phyloP scores from a whole-genome alignment of 2,797 vertebrate genomes.

The Cryptoprocta ferox region DNA sequence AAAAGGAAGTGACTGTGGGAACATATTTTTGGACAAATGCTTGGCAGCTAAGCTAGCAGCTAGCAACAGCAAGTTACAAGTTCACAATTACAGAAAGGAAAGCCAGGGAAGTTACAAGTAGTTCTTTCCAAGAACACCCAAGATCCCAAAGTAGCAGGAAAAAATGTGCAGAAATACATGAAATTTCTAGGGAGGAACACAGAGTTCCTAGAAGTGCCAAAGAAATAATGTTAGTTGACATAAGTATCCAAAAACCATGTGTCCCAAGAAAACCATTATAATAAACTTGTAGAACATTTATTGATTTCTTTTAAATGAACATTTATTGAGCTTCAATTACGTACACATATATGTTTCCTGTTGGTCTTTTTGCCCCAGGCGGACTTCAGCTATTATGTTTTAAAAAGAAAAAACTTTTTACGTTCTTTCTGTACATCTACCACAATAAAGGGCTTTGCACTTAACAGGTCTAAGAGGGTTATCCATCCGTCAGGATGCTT shows the following conservation, averaged over 20 bases:
- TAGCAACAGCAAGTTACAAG: neutral
- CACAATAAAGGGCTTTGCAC: neutral
- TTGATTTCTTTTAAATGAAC: neutral
- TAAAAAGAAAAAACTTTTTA: neutral
- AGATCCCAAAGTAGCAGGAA: neutral
- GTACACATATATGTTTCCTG: neutral
- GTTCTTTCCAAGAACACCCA: slow-evolving; percentile 13
- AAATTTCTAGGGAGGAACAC: neutral
- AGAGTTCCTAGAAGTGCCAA: neutral
- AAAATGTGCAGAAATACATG: neutral
- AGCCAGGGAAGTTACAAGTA: neutral
- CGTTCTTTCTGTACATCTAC: neutral
- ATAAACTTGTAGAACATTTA: neutral
- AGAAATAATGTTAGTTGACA: neutral
- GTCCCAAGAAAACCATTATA: neutral
- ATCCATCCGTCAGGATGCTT: neutral
- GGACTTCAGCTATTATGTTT: neutral
- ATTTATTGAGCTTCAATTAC: slow-evolving; percentile 14
- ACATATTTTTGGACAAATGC: neutral
- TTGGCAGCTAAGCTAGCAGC: neutral
- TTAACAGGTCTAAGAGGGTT: neutral
- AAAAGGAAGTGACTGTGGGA: neutral
- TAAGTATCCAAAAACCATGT: neutral
- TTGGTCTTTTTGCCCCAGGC: slow-evolving; percentile 13
- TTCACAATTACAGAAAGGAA: neutral